Base-by-base conservation (phyloP, 2,888 invertebrate species). In the Lordiphosa fenestrarum region DNA sequence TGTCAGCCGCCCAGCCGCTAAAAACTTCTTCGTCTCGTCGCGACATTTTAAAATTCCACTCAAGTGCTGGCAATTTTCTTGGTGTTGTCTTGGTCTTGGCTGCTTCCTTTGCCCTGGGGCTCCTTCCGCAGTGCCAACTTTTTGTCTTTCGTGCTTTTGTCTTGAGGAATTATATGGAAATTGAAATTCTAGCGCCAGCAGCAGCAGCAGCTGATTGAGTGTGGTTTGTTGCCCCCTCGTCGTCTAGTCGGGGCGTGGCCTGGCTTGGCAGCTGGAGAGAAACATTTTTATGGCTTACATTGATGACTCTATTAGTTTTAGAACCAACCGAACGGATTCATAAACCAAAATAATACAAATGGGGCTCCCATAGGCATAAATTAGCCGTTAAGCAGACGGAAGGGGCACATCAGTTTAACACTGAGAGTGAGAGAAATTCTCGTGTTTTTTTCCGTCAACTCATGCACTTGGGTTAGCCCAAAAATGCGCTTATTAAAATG, bases 51-150 rank as follows among this genome's bases (percentile, higher is more conserved):
- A 77, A 85, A 86, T 86, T 86, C 86, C 74, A 64, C 66, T 71
- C 83, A 80, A 76, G 86, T 87, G 69, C 71, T 66, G 65, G 66
- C 66, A 84, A 86, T 86, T 85, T 85, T 86, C 68, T 72, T 75
- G 73, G 63, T 47, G 42, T 52, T 62, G 39, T 51, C 40, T 41
- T 42, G 30, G 39, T 51, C 40, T 41, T 42, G 30, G 30, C 6
- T 39, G 33, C n/a, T 50, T 53, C 36, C n/a, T 53, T 53, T 25
- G 35, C 21, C 39, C 15, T 42, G 15, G 6, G 59, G 33, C 38
- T 61, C 58, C 83, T 67, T 75, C 80, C 83, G 59, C 41, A 67
- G 68, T 54, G 67, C 58, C 63, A 54, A 54, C 39, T 23, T 38
- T 50, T 40, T 35, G 41, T 60, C 19, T 33, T 51, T 37, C 35